Percentiles rank a stretch among this genome's conserved stretches.
Conservation (phyloP, 2,113 vertebrate species). For the Channa maculata region DNA sequence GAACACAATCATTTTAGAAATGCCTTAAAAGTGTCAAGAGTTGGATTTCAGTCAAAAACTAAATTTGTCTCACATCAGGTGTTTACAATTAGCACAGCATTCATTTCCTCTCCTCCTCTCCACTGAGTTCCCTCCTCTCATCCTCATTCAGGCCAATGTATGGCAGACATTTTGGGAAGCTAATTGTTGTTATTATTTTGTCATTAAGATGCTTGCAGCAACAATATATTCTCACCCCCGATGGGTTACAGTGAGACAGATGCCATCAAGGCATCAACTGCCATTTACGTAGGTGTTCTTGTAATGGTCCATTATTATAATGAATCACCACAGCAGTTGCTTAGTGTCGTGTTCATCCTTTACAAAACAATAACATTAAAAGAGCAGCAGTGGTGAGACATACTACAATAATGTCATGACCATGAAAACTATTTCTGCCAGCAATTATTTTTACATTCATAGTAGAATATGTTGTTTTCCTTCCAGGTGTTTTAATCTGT, state of each 20-base stretch:
- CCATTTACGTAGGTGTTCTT: constrained; percentile 26
- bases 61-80: constrained; percentile 15
- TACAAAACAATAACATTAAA: constrained; percentile 28
- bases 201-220: constrained; percentile 21
- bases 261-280: constrained; percentile 37
- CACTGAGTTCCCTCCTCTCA: not conserved
- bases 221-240: constrained; percentile 5
- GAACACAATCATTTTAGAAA: constrained; percentile 10
- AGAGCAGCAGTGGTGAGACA: constrained; percentile 1
- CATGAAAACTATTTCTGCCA: constrained; percentile 27
- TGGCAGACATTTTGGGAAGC: constrained; percentile 30
- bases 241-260: not conserved
- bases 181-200: constrained; percentile 41
- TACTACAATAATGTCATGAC: constrained; percentile 15
- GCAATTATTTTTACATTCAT: constrained; percentile 43
- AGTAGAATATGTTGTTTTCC: constrained; percentile 34
- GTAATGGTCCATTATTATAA: constrained; percentile 32
- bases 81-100: constrained; percentile 13
- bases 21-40: constrained; percentile 6
- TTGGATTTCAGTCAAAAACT: not conserved
- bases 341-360: constrained; percentile 31
- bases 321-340: constrained; percentile 17
- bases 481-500: constrained; percentile 26
- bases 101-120: constrained; percentile 1
- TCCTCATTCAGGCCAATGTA: constrained; percentile 5